phyloP scores from a whole-genome alignment of 2,113 vertebrate species.

The Cynocephalus volans region DNA sequence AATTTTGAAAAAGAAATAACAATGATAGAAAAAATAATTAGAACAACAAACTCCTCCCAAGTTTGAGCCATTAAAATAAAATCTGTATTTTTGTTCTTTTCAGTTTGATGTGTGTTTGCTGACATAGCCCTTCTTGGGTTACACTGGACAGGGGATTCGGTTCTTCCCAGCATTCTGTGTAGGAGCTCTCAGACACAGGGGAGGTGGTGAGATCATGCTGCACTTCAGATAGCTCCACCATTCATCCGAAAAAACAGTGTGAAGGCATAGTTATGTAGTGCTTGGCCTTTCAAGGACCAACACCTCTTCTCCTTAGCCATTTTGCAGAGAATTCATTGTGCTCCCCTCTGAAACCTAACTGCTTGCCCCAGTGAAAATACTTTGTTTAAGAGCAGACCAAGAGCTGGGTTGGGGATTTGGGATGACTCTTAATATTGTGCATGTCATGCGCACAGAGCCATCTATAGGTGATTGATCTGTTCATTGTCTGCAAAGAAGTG shows the following conservation, averaged over 20 bases:
- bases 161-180: neutral
- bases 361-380: neutral
- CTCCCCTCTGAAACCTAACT: neutral
- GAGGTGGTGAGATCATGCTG: neutral
- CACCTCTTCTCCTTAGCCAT: neutral
- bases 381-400: neutral
- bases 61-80: conserved; percentile 1
- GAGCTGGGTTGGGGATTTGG: neutral
- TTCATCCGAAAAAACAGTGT: neutral
- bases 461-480: neutral
- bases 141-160: neutral
- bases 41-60: neutral
- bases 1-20: neutral
- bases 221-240: neutral
- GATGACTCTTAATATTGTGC: neutral
- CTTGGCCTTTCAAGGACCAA: too few species aligned
- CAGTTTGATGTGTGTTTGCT: neutral
- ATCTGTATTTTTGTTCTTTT: neutral
- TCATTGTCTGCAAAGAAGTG: neutral
- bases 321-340: neutral
- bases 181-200: neutral
- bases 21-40: neutral
- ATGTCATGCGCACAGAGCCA: neutral
- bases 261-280: neutral
- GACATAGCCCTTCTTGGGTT: neutral